These are phyloP conservation scores for Oscheius sp. DNA, from an alignment of 1,140 invertebrate species.

Conservation along the genomic window DNA sequence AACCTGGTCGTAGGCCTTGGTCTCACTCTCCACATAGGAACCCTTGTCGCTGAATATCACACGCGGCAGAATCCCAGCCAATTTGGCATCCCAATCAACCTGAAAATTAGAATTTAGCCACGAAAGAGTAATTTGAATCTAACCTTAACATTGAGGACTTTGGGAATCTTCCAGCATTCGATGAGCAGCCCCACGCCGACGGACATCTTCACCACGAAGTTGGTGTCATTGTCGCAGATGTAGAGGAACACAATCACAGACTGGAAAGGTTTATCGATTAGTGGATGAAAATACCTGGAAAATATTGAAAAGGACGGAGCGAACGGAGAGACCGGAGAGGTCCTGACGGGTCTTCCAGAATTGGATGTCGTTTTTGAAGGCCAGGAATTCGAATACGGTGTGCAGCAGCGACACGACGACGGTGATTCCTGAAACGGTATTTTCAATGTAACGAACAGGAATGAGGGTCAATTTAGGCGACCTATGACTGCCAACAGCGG, in stretches of 20 bases:
- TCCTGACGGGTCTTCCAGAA: slow-evolving; percentile 98
- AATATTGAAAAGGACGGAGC: slow-evolving; percentile 34
- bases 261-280: slow-evolving; percentile 3
- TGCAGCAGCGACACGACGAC: slow-evolving; percentile 88
- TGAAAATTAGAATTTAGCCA: neutral
- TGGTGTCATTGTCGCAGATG: slow-evolving; percentile 96
- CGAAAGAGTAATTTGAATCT: neutral
- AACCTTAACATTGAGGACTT: slow-evolving; percentile 64
- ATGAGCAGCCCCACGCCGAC: slow-evolving; percentile 82
- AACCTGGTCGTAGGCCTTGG: slow-evolving; percentile 83
- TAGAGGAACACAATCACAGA: slow-evolving; percentile 65
- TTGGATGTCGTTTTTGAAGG: slow-evolving; percentile 99
- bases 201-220: slow-evolving; percentile 77
- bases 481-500: too few species aligned
- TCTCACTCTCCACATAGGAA: slow-evolving; percentile 90
- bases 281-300: slow-evolving; percentile 15
- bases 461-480: too few species aligned
- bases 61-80: slow-evolving; percentile 26
- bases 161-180: slow-evolving; percentile 98
- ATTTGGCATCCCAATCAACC: slow-evolving; percentile 23
- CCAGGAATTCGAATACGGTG: slow-evolving; percentile 94
- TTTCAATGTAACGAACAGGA: neutral
- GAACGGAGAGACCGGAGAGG: slow-evolving; percentile 68
- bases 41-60: slow-evolving; percentile 86
- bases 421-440: slow-evolving; percentile 69